Percentiles rank a stretch among this genome's conserved stretches.
Conservation (phyloP, 1,140 invertebrate genomes). For the Harpegnathos saltator region DNA sequence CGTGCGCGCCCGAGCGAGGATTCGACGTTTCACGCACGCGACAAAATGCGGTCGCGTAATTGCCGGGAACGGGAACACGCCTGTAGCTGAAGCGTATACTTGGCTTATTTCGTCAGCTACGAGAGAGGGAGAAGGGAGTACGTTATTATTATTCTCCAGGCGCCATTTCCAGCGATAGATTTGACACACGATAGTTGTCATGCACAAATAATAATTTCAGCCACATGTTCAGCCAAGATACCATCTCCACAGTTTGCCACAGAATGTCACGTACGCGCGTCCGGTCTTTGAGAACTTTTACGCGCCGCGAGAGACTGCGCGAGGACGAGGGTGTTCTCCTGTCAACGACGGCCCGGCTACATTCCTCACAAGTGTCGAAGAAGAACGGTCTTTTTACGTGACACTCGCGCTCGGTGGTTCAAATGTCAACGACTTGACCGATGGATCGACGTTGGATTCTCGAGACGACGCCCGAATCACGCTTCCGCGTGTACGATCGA, state of each 20-base stretch:
- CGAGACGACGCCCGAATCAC: constrained; percentile 72
- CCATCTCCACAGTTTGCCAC: no score
- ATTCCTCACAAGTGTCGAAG: constrained; percentile 66
- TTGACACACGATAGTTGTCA: no score
- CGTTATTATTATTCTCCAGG: no score
- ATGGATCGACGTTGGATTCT: constrained; percentile 78
- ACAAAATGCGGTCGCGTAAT: neutral
- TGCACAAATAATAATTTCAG: no score
- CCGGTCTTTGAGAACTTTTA: constrained; percentile 29
- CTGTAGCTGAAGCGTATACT: no score
- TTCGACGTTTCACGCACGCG: constrained; percentile 56
- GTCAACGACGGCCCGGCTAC: constrained; percentile 68
- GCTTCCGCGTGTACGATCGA: constrained; percentile 55
- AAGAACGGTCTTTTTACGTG: constrained; percentile 79
- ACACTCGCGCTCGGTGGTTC: constrained; percentile 62
- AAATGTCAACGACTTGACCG: constrained; percentile 80
- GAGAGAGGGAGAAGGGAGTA: no score
- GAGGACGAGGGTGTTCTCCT: constrained; percentile 38
- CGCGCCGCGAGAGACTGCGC: constrained; percentile 7
- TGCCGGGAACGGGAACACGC: no score
- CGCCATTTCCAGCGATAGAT: no score
- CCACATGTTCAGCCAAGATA: constrained; percentile 2
- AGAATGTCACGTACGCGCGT: constrained; percentile 50
- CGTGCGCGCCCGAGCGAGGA: constrained; percentile 62
- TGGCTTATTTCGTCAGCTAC: no score